phyloP scores from a whole-genome alignment of 2,113 vertebrate genomes.

The Oenanthe oenanthe region DNA sequence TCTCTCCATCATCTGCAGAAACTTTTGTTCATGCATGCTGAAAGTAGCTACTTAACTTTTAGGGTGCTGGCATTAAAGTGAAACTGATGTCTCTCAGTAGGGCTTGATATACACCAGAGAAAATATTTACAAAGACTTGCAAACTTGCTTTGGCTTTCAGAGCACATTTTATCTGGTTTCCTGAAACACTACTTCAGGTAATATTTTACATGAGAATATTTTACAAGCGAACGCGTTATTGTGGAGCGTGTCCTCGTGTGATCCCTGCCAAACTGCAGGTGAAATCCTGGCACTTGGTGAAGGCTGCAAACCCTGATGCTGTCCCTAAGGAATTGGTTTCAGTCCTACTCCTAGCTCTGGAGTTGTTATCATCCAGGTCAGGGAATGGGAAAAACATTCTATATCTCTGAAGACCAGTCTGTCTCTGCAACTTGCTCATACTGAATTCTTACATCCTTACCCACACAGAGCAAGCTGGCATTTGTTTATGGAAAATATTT shows the following conservation, averaged over 20 bases:
- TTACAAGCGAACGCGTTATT: background rate
- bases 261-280: constrained; percentile 14
- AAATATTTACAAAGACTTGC: constrained; percentile 12
- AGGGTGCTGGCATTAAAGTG: background rate
- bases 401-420: background rate
- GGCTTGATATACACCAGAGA: background rate
- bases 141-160: constrained; percentile 20
- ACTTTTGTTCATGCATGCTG: background rate
- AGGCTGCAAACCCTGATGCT: background rate
- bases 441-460: background rate
- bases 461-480: background rate
- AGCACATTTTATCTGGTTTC: constrained; percentile 11
- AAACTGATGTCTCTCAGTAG: background rate
- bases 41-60: background rate
- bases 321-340: background rate
- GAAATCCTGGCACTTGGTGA: background rate
- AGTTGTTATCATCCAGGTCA: background rate
- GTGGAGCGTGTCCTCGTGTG: background rate
- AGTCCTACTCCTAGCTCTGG: background rate
- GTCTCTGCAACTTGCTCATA: background rate
- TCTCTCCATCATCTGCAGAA: background rate
- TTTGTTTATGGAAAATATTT: background rate
- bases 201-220: constrained; percentile 3
- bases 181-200: background rate
- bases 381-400: background rate